Conservation (phyloP, 2,797 vertebrate species). For the Mico argentatus region DNA sequence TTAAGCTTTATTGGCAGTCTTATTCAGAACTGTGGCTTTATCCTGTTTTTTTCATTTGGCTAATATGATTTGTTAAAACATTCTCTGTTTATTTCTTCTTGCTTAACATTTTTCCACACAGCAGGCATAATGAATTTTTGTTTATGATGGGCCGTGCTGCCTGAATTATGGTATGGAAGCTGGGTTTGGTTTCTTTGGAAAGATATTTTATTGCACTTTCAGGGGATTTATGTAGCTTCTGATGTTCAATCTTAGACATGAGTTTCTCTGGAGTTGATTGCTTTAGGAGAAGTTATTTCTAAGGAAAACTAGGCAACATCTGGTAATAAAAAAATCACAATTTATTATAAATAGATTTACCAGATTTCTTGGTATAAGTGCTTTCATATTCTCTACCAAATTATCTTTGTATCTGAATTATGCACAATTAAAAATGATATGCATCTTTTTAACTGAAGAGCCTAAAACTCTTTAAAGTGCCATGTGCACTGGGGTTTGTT, state of each 20-base stretch:
- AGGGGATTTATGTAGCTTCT: slow-evolving; percentile 67
- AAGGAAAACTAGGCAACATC: slow-evolving; percentile 40
- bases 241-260: slow-evolving; percentile 57
- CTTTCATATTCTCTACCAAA: slow-evolving; percentile 41
- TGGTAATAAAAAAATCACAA: slow-evolving; percentile 53
- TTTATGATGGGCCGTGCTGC: slow-evolving; percentile 77
- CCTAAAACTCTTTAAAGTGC: slow-evolving; percentile 32
- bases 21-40: slow-evolving; percentile 79
- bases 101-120: slow-evolving; percentile 80
- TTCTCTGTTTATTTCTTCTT: slow-evolving; percentile 82
- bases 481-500: not conserved
- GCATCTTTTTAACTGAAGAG: slow-evolving; percentile 42
- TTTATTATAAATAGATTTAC: slow-evolving; percentile 62
- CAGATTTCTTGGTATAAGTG: slow-evolving; percentile 24
- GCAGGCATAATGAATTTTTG: slow-evolving; percentile 81
- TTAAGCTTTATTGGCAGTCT: slow-evolving; percentile 77
- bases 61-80: slow-evolving; percentile 83
- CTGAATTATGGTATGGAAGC: slow-evolving; percentile 80
- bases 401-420: slow-evolving; percentile 46
- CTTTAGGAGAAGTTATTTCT: slow-evolving; percentile 34
- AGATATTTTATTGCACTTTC: slow-evolving; percentile 77
- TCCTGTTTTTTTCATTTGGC: slow-evolving; percentile 66
- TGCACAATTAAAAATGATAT: not conserved
- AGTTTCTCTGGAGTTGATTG: slow-evolving; percentile 49
- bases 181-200: slow-evolving; percentile 75